Evolutionary conservation across 2,888 invertebrate species (phyloP).

Genomic region (Cheilosia urbana): DNA sequence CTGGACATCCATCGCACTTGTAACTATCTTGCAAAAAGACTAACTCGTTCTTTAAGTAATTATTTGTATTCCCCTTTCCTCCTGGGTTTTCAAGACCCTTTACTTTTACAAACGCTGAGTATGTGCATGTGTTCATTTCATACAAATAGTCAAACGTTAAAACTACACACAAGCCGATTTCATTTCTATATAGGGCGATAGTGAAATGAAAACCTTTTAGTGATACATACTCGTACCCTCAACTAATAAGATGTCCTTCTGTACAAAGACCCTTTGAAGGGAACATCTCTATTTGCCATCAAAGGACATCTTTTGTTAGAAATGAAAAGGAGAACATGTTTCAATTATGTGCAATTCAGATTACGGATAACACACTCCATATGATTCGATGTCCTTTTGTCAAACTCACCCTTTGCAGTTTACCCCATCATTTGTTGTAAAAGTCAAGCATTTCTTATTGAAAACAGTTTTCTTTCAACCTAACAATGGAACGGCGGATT

Average conservation of each 20-base stretch:
- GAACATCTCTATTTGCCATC: not conserved
- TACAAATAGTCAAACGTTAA: not conserved
- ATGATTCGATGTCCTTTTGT: not conserved
- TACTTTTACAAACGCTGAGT: no score
- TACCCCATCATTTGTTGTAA: not conserved
- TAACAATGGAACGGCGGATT: not conserved
- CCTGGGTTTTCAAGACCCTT: no score
- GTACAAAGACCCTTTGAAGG: not conserved
- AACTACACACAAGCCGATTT: not conserved
- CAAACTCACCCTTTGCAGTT: not conserved
- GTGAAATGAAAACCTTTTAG: not conserved
- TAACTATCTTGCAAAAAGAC: no score
- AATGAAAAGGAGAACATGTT: not conserved
- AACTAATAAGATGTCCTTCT: slow-evolving; percentile 1
- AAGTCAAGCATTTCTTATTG: not conserved
- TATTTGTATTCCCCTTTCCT: no score
- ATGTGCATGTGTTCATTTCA: no score
- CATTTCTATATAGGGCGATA: not conserved
- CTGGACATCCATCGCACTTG: no score
- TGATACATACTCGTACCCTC: not conserved
- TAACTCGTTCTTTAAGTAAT: no score
- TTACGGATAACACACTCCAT: slow-evolving; percentile 21
- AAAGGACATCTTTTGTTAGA: not conserved
- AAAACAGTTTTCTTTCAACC: not conserved
- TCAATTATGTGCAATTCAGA: slow-evolving; percentile 19